Conservation (phyloP, 2,113 vertebrate genomes). For the Pelodiscus sinensis region DNA sequence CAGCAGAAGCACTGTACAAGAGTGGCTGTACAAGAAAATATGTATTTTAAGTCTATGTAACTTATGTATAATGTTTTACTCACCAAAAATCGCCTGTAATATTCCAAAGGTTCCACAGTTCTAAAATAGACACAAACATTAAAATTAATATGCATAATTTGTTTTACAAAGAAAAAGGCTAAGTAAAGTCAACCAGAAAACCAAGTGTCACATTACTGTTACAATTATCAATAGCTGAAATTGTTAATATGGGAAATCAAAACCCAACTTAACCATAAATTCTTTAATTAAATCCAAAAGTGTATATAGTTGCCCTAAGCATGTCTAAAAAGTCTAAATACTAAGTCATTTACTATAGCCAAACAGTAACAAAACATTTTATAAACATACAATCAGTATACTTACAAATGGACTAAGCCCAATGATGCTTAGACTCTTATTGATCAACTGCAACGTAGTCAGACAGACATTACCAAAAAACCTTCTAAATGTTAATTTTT, state of each 20-base stretch:
- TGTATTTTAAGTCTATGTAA: not conserved
- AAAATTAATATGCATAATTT: not conserved
- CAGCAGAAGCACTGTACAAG: not conserved
- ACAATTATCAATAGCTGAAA: not conserved
- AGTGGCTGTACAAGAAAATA: not conserved
- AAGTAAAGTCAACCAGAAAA: not conserved
- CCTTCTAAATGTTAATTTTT: not conserved
- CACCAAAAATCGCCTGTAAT: slow-evolving; percentile 95
- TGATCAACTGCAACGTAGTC: not conserved
- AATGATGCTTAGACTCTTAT: not conserved
- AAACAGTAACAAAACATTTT: not conserved
- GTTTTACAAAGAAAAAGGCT: not conserved
- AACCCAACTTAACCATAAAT: not conserved
- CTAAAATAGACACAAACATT: slow-evolving; percentile 71
- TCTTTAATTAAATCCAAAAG: not conserved
- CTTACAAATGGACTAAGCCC: not conserved
- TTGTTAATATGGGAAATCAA: not conserved
- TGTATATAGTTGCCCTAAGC: not conserved
- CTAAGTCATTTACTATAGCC: not conserved
- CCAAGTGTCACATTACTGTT: not conserved
- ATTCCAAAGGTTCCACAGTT: slow-evolving; percentile 94
- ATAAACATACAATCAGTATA: not conserved
- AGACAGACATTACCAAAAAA: not conserved
- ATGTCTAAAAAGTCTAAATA: not conserved
- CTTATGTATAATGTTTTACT: slow-evolving; percentile 53